Conservation (phyloP, 2,113 vertebrate species). For the Epinephelus cyanopodus region DNA sequence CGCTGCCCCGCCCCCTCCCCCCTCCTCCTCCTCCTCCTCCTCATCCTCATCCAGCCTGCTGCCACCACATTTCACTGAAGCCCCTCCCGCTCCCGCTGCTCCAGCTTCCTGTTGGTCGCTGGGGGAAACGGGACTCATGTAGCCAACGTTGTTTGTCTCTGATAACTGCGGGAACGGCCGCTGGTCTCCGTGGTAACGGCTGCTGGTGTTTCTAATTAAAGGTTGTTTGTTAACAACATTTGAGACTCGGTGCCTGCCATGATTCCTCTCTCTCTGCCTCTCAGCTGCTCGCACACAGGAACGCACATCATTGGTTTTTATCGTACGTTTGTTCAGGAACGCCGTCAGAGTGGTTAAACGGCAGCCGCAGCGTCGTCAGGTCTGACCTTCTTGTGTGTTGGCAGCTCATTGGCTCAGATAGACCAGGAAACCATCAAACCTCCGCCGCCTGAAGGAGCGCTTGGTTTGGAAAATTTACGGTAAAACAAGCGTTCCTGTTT, state of each 20-base stretch:
- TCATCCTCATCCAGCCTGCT: constrained; percentile 42
- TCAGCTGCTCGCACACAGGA: constrained; percentile 18
- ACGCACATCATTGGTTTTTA: neutral
- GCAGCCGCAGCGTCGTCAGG: neutral
- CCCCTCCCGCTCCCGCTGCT: constrained; percentile 34
- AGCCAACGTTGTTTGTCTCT: constrained; percentile 48
- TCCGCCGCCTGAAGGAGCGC: neutral
- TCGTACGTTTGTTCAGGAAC: no score
- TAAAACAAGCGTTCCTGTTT: neutral
- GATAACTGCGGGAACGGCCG: constrained; percentile 24
- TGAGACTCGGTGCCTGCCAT: constrained; percentile 19
- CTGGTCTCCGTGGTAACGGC: constrained; percentile 48
- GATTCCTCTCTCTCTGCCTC: neutral
- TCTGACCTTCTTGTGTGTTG: neutral
- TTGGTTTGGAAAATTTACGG: neutral
- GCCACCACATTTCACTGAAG: constrained; percentile 64
- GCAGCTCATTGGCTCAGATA: neutral
- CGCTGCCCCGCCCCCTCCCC: neutral
- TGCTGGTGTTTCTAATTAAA: constrained; percentile 18
- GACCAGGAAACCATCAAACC: neutral
- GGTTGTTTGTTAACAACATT: constrained; percentile 12
- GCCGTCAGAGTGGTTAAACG: no score
- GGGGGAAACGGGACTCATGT: constrained; percentile 14
- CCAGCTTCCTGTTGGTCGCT: constrained; percentile 20
- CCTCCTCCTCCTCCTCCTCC: no score